Conservation (phyloP, 2,797 vertebrate species). For the Acropternis orthonyx region DNA sequence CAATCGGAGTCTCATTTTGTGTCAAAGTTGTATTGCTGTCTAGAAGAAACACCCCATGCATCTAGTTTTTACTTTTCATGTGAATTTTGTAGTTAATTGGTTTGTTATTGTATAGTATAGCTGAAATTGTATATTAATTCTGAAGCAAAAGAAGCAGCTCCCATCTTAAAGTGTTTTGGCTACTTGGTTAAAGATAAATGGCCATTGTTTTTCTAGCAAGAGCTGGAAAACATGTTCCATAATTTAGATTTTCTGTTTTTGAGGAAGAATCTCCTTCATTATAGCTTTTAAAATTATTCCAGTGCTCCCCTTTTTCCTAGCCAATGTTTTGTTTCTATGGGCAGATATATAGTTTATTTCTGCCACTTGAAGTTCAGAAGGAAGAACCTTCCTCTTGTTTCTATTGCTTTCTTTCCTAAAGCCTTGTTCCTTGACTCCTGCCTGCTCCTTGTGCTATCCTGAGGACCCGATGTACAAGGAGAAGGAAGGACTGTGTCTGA, state of each 20-base stretch:
- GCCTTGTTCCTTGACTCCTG: background rate
- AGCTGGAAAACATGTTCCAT: background rate
- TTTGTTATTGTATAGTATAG: background rate
- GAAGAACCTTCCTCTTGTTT: background rate
- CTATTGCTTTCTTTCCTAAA: background rate
- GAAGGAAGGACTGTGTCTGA: background rate
- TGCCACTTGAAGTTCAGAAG: background rate
- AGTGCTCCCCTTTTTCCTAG: background rate
- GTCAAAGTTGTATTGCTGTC: background rate
- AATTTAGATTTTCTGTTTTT: background rate
- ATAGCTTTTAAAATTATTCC: background rate
- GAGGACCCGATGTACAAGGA: background rate
- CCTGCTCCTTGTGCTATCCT: background rate
- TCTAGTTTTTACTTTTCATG: background rate
- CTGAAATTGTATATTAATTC: background rate
- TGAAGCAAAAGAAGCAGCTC: conserved; percentile 8
- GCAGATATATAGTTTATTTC: background rate
- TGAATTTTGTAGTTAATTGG: background rate
- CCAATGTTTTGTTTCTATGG: background rate
- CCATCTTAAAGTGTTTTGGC: background rate
- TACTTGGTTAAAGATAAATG: background rate
- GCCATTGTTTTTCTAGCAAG: background rate
- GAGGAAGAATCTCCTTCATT: background rate
- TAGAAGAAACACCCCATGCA: background rate
- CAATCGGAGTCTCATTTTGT: background rate